Base-by-base conservation (phyloP, 2,797 vertebrate species). In the Parauchenoglanis punctatus region DNA sequence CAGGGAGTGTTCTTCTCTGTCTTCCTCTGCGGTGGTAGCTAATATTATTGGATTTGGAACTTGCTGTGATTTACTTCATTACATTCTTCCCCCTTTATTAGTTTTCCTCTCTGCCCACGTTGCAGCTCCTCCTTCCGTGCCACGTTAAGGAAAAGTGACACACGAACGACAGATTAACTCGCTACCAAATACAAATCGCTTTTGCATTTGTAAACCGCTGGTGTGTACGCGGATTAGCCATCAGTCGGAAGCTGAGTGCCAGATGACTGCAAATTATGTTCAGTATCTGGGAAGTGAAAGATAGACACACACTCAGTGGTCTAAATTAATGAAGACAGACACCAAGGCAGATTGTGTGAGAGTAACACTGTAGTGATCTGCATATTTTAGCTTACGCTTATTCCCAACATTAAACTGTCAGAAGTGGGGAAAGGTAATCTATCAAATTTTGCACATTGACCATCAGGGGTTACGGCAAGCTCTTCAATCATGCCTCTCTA, bases 1-100 rank as follows among this genome's bases (percentile, higher is more conserved):
- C 5, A 2, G 75, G 75, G 87, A 25, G 6, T 6, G 10, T 20
- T 28, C 17, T n/a, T 80, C 76, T 73, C 13, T 7, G 10, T 75
- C 67, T 81, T 77, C 75, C 75, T 80, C 46, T 44, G 88, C 25
- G 1, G 31, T 54, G 72, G 15, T 44, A 65, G 46, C 80, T 73
- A 73, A 56, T 84, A 35, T 81, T 63, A 87, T 84, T 87, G 65
- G 82, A 84, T 84, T 85, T 81, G 81, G 65, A 85, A 70, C 77
- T 59, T 6, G 35, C 78, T 75, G 49, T 40, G 78, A 85, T 89
- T 88, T 77, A 31, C 61, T 76, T 87, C 59, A 89, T 82, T 76
- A 73, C 82, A 40, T 63, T 68, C 63, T 83, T 25, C 52, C 2
- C 3, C 18, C n/a, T 81, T 67, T 89, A 89, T 87, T 87, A 40